Evolutionary conservation across 2,797 vertebrate species (phyloP), one percentile per base, ranked within the genome.

Genomic region (Bradypodion pumilum): DNA sequence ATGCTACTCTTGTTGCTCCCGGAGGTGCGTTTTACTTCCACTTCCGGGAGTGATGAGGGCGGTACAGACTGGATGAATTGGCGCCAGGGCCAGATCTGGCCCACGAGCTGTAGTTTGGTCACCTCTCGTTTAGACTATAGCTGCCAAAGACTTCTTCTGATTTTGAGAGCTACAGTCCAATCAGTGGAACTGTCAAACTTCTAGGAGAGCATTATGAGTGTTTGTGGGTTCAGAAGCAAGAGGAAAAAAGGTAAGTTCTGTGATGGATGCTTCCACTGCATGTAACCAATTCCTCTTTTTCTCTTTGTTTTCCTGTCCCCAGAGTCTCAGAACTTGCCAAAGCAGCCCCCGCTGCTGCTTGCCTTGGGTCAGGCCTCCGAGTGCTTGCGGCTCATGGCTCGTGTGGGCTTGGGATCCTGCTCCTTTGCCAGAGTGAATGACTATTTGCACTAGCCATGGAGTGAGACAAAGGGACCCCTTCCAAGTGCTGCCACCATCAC

Each of bases 241-340:
- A 84, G 29, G 44, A 66, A 72, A 15, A 32, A 25, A 40, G 5
- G 37, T 2, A 8, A n/a, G 37, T 32, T 32, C 5, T 75, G 12
- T 29, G 12, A 32, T 42, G 10, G 60, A 15, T 27, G 0, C 2
- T 1, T 74, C 68, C 49, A 4, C 6, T 37, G 21, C 1, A 27
- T 46, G 40, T 83, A n/a, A 13, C 29, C 42, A 56, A 68, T 25
- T 37, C 3, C 40, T 42, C 23, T 70, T 5, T 27, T 23, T 85
- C 9, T 85, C 10, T 87, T 23, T 81, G 19, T 63, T 87, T 81
- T 89, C 86, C 88, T 60, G 79, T 90, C 90, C 91, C 52, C 93
- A 99, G 98, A 99, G 95, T 99, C 98, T 89, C 98, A 99, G 96
- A 99, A 99, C 94, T 96, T 99, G 96, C 98, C 98, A 87, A 99